phyloP scores from a whole-genome alignment of 2,888 invertebrate genomes.

The Odontocolon sp. region DNA sequence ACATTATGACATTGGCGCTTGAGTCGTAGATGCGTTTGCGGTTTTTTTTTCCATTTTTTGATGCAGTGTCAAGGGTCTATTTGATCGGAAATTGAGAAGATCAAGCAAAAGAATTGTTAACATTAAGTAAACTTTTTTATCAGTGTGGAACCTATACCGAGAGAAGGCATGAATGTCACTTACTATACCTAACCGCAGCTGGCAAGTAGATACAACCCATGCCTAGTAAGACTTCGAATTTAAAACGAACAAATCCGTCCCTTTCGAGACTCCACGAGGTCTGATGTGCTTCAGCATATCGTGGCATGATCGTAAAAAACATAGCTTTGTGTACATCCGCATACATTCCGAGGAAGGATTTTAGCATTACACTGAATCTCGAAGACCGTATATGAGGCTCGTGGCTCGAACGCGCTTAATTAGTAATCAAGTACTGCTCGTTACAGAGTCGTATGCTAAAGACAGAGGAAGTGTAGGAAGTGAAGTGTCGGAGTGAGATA shows the following conservation, averaged over 20 bases:
- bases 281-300: neutral
- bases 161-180: too few species aligned
- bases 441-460: conserved; percentile 34
- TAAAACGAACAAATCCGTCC: conserved; percentile 7
- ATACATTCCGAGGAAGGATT: conserved; percentile 15
- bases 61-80: too few species aligned
- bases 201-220: conserved; percentile 22
- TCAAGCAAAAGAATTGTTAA: too few species aligned
- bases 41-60: too few species aligned
- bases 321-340: neutral
- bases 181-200: too few species aligned
- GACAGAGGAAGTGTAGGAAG: conserved; percentile 34
- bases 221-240: neutral
- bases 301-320: conserved; percentile 22
- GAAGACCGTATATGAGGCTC: neutral
- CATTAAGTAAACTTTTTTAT: too few species aligned
- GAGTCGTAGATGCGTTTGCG: too few species aligned
- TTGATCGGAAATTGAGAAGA: too few species aligned
- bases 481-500: conserved; percentile 1
- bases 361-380: neutral
- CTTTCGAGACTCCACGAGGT: neutral
- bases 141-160: too few species aligned
- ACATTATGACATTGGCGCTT: neutral
- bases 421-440: conserved; percentile 45
- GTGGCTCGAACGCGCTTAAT: conserved; percentile 42